Evolutionary conservation across 2,113 vertebrate genomes (phyloP).

Genomic region (Semnopithecus entellus): DNA sequence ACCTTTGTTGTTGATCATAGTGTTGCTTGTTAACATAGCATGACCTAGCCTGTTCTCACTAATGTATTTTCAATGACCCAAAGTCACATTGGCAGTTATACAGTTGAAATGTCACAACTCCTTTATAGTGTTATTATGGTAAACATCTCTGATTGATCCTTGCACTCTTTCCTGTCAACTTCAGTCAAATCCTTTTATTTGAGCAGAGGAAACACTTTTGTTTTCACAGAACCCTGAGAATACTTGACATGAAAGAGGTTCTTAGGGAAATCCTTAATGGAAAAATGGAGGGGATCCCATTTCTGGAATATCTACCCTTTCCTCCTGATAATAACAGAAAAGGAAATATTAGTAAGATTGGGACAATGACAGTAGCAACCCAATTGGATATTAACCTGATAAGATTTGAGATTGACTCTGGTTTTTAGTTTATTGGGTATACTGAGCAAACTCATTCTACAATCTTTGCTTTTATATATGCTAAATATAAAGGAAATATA

Average conservation of each 20-base stretch:
- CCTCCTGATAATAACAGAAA: not conserved
- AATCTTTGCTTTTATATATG: not conserved
- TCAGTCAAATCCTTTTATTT: not conserved
- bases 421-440: not conserved
- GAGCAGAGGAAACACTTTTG: not conserved
- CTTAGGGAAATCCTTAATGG: not conserved
- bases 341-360: not conserved
- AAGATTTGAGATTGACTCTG: not conserved
- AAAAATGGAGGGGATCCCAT: not conserved
- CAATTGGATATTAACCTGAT: not conserved
- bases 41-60: not conserved
- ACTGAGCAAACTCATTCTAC: not conserved
- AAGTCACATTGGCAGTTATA: not conserved
- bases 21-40: not conserved
- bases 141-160: not conserved
- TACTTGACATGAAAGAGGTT: not conserved
- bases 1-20: not conserved
- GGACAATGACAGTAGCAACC: not conserved
- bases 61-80: not conserved
- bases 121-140: not conserved
- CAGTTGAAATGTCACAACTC: not conserved
- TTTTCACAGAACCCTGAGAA: not conserved
- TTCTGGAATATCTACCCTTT: not conserved
- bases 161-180: not conserved
- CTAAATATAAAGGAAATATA: slow-evolving; percentile 16